phyloP scores from a whole-genome alignment of 2,888 invertebrate genomes.

The Oligia latruncula region DNA sequence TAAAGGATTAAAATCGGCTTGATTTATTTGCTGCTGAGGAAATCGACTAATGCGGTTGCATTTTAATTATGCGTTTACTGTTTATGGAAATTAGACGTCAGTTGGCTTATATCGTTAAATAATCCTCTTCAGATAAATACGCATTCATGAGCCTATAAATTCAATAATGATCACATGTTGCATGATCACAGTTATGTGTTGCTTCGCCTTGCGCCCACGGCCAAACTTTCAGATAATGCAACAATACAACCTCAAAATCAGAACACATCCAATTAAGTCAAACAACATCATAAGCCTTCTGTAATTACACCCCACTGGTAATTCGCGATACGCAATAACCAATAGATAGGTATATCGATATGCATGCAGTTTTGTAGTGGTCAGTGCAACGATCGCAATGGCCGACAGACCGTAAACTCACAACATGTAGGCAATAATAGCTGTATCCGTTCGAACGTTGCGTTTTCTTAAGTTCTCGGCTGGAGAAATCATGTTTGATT shows the following conservation, averaged over 20 bases:
- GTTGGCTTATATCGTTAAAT: slow-evolving; percentile 13
- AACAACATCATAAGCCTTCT: slow-evolving; percentile 37
- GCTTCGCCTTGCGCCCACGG: slow-evolving; percentile 47
- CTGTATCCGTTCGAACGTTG: slow-evolving; percentile 73
- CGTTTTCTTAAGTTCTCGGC: slow-evolving; percentile 61
- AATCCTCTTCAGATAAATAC: not conserved
- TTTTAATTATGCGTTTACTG: slow-evolving; percentile 17
- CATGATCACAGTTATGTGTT: slow-evolving; percentile 12
- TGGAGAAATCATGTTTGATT: slow-evolving; percentile 52
- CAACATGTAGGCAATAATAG: slow-evolving; percentile 73
- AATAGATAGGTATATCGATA: slow-evolving; percentile 57
- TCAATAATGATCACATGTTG: not conserved
- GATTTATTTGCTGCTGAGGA: slow-evolving; percentile 38
- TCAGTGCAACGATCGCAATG: slow-evolving; percentile 77
- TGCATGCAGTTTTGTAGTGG: slow-evolving; percentile 56
- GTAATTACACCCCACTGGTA: slow-evolving; percentile 35
- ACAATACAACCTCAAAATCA: slow-evolving; percentile 38
- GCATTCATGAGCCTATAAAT: slow-evolving; percentile 19
- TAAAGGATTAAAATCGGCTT: slow-evolving; percentile 40
- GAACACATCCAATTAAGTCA: slow-evolving; percentile 41
- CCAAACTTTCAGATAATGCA: slow-evolving; percentile 53
- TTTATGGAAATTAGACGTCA: not conserved
- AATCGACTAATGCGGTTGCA: slow-evolving; percentile 21
- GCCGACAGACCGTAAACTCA: slow-evolving; percentile 76
- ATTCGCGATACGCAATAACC: slow-evolving; percentile 48